phyloP scores from a whole-genome alignment of 1,140 invertebrate genomes.

The Formica exsecta region DNA sequence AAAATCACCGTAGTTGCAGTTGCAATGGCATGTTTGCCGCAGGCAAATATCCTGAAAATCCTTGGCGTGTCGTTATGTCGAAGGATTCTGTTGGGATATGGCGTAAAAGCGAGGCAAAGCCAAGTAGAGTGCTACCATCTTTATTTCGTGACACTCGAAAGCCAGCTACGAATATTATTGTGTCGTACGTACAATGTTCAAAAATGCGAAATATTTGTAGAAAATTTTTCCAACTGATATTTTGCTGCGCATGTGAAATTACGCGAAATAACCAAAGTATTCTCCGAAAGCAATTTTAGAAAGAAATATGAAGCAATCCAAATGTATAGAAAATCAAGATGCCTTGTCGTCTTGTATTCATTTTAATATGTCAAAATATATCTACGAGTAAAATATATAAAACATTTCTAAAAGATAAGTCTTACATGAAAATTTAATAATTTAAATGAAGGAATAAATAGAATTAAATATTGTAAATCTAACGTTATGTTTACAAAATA shows the following conservation, averaged over 20 bases:
- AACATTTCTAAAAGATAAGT: neutral
- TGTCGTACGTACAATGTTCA: conserved; percentile 32
- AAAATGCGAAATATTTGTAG: conserved; percentile 51
- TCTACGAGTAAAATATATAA: neutral
- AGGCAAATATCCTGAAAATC: conserved; percentile 76
- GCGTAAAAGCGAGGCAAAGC: conserved; percentile 53
- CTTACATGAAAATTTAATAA: neutral
- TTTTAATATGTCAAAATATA: neutral
- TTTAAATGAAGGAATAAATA: neutral
- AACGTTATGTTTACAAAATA: neutral
- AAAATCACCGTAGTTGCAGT: conserved; percentile 70
- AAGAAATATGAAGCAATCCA: conserved; percentile 1
- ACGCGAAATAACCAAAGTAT: conserved; percentile 12
- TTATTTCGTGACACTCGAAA: conserved; percentile 44
- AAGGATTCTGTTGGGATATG: conserved; percentile 53
- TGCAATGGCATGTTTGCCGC: conserved; percentile 73
- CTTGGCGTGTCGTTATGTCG: conserved; percentile 68
- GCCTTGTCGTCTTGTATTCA: neutral
- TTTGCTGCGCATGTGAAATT: conserved; percentile 17
- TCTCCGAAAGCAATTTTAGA: conserved; percentile 9
- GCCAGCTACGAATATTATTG: conserved; percentile 36
- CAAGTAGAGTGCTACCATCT: conserved; percentile 18
- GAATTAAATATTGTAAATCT: neutral
- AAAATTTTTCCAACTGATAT: conserved; percentile 5
- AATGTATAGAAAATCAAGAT: conserved; percentile 4